These are phyloP conservation scores for Toxonevra muliebris DNA, from an alignment of 2,888 invertebrate genomes.

Conservation along the genomic window DNA sequence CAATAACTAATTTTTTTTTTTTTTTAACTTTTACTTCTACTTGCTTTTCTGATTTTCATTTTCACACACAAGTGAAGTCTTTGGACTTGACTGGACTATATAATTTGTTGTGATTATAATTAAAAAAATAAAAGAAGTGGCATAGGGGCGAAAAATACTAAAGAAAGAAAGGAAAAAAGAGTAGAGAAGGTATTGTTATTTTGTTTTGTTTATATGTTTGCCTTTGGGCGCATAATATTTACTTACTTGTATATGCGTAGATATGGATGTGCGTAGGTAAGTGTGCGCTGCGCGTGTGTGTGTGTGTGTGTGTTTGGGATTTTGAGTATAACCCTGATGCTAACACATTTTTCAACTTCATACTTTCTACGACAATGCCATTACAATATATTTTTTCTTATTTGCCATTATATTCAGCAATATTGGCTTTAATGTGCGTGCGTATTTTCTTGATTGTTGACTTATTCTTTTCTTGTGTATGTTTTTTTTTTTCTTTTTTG, in stretches of 20 bases:
- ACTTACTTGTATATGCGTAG: constrained; percentile 9
- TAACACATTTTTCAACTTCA: neutral
- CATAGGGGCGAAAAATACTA: neutral
- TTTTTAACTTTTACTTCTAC: too few species aligned
- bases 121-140: constrained; percentile 21
- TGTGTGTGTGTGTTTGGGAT: constrained; percentile 1
- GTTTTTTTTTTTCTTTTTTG: constrained; percentile 1
- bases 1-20: too few species aligned
- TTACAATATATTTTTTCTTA: constrained; percentile 12
- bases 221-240: constrained; percentile 19
- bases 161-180: neutral
- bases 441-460: constrained; percentile 56
- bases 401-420: constrained; percentile 29
- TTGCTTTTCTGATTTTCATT: too few species aligned
- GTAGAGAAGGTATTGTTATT: neutral
- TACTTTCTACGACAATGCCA: neutral
- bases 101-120: constrained; percentile 32
- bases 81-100: too few species aligned
- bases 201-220: constrained; percentile 19
- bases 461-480: constrained; percentile 53
- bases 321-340: constrained; percentile 2
- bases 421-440: constrained; percentile 39
- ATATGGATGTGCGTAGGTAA: neutral
- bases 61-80: constrained; percentile 2
- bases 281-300: constrained; percentile 4